These are phyloP conservation scores for Oryzias sinensis DNA, from an alignment of 2,797 vertebrate genomes.

Conservation along the genomic window DNA sequence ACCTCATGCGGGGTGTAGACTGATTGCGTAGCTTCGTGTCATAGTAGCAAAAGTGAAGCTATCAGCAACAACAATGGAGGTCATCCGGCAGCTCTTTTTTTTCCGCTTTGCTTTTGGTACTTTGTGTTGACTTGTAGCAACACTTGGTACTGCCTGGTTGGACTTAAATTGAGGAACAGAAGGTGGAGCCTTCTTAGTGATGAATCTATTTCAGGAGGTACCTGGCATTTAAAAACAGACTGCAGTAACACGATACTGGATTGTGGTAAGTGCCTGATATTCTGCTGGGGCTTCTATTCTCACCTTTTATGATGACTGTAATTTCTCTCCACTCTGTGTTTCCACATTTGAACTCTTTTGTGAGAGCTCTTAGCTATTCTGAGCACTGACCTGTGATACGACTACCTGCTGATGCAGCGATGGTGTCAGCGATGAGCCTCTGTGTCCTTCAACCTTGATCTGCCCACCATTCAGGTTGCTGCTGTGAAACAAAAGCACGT, in stretches of 20 bases:
- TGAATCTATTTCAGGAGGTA: constrained; percentile 1
- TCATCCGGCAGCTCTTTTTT: too few relatives aligned
- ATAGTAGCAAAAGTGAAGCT: too few relatives aligned
- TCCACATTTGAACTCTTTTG: constrained; percentile 65
- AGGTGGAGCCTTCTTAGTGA: background rate
- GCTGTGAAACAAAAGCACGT: constrained; percentile 34
- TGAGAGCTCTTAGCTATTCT: constrained; percentile 61
- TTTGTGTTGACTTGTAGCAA: too few relatives aligned
- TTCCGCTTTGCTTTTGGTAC: too few relatives aligned
- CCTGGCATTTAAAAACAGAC: constrained; percentile 5
- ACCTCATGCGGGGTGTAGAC: too few relatives aligned
- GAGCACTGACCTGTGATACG: constrained; percentile 74
- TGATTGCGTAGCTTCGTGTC: too few relatives aligned
- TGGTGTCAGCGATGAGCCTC: constrained; percentile 59
- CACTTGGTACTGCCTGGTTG: too few relatives aligned
- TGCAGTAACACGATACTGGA: constrained; percentile 2
- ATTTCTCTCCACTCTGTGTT: constrained; percentile 51
- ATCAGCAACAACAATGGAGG: too few relatives aligned
- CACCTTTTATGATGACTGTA: constrained; percentile 45
- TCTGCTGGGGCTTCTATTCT: constrained; percentile 50
- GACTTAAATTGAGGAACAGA: too few relatives aligned
- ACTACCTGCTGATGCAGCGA: constrained; percentile 67
- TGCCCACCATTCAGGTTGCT: constrained; percentile 42
- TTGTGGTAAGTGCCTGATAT: constrained; percentile 58
- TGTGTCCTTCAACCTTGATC: constrained; percentile 48